Percentiles rank a stretch among this genome's conserved stretches.
Conservation (phyloP, 2,888 invertebrate genomes). For the Asteroscopus sphinx region DNA sequence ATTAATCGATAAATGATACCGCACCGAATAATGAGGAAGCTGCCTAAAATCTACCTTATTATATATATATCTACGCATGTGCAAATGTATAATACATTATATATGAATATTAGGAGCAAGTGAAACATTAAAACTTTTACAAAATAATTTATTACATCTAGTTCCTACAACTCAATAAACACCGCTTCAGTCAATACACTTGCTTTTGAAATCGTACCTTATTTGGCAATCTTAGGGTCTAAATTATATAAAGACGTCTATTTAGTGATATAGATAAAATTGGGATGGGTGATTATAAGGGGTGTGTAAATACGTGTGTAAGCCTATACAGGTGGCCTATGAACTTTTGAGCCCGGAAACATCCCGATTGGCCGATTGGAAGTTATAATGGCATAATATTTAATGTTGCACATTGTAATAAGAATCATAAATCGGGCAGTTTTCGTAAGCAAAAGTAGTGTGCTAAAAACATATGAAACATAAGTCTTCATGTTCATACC, state of each 20-base stretch:
- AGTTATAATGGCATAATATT: background rate
- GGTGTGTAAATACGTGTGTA: constrained; percentile 48
- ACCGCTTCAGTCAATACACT: constrained; percentile 62
- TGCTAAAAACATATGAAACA: constrained; percentile 25
- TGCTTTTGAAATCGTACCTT: constrained; percentile 46
- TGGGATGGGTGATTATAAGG: constrained; percentile 66
- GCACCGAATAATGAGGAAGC: constrained; percentile 3
- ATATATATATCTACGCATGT: background rate
- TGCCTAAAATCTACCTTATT: constrained; percentile 4
- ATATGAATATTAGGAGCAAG: constrained; percentile 36
- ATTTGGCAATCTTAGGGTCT: constrained; percentile 46
- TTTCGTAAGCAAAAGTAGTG: constrained; percentile 18
- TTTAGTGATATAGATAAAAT: constrained; percentile 69
- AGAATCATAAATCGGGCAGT: constrained; percentile 1
- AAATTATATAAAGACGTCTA: constrained; percentile 38
- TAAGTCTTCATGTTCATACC: constrained; percentile 44
- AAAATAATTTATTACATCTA: constrained; percentile 79
- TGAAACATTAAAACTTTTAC: constrained; percentile 53
- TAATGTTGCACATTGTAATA: no score
- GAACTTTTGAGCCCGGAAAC: constrained; percentile 15
- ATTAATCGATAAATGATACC: no score
- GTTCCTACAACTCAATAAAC: constrained; percentile 71
- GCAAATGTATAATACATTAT: constrained; percentile 3
- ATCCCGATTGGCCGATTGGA: background rate
- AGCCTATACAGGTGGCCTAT: constrained; percentile 9